Percentiles rank a stretch among this genome's conserved stretches.
Conservation (phyloP, 2,888 invertebrate genomes). For the Pristionchus maxplancki region DNA sequence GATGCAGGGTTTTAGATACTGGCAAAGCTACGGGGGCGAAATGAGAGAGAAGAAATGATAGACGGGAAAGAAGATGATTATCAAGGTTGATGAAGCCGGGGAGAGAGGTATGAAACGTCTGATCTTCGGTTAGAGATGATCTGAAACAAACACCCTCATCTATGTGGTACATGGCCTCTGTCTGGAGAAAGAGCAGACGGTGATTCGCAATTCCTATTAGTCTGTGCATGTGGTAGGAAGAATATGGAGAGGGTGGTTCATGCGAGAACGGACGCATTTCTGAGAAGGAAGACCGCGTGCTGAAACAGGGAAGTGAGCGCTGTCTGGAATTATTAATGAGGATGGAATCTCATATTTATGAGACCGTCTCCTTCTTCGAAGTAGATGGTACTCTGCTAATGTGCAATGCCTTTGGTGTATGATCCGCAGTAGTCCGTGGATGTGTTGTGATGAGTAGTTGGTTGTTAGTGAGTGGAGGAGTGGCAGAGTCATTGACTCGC, state of each 20-base stretch:
- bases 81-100: too few relatives aligned
- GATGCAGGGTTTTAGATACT: too few relatives aligned
- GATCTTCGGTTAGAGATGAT: too few relatives aligned
- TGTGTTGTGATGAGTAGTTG: background rate
- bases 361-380: too few relatives aligned
- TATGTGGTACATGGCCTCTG: too few relatives aligned
- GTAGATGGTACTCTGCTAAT: background rate
- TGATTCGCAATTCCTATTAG: background rate
- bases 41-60: too few relatives aligned
- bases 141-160: too few relatives aligned
- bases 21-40: too few relatives aligned
- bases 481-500: background rate
- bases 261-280: background rate
- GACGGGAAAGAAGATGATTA: too few relatives aligned
- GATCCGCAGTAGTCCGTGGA: background rate
- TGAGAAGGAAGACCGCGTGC: background rate
- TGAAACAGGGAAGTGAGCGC: background rate
- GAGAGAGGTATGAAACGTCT: too few relatives aligned
- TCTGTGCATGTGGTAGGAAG: background rate
- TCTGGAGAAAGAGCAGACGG: too few relatives aligned
- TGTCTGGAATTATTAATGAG: background rate
- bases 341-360: background rate
- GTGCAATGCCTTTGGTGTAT: background rate
- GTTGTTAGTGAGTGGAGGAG: background rate
- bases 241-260: background rate